Evolutionary conservation across 2,113 vertebrate genomes (phyloP).

Genomic region (Coryphaenoides rupestris): DNA sequence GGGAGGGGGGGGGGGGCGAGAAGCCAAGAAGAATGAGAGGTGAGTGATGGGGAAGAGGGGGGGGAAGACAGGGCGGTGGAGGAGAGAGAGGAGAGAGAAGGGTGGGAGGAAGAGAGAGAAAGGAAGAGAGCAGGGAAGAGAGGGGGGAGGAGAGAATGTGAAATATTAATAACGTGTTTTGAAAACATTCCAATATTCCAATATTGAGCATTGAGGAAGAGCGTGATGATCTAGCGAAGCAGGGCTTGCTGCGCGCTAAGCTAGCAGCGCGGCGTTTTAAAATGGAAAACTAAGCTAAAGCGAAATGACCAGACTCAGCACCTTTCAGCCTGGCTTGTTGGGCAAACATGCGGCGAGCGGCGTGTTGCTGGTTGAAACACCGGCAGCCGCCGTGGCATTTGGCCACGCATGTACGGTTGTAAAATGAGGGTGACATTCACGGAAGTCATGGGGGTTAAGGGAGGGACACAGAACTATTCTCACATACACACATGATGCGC

Average conservation of each 20-base stretch:
- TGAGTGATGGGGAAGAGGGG: conserved; percentile 7
- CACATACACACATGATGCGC: neutral
- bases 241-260: too few relatives aligned
- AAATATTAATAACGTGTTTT: too few relatives aligned
- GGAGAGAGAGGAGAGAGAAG: neutral
- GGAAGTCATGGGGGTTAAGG: neutral
- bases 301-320: too few relatives aligned
- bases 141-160: too few relatives aligned
- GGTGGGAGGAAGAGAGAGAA: too few relatives aligned
- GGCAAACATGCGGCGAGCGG: neutral
- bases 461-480: neutral
- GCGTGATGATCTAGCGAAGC: too few relatives aligned
- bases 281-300: too few relatives aligned
- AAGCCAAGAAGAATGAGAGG: neutral
- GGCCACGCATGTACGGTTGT: neutral
- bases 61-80: conserved; percentile 4
- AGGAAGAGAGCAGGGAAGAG: too few relatives aligned
- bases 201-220: too few relatives aligned
- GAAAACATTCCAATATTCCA: too few relatives aligned
- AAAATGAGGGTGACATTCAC: neutral
- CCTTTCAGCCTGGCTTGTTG: neutral
- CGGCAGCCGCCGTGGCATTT: neutral
- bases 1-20: neutral
- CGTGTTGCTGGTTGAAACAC: neutral
- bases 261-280: too few relatives aligned